Evolutionary conservation across 2,113 vertebrate genomes (phyloP), one percentile per base, ranked within the genome.

Genomic region (Alosa alosa): DNA sequence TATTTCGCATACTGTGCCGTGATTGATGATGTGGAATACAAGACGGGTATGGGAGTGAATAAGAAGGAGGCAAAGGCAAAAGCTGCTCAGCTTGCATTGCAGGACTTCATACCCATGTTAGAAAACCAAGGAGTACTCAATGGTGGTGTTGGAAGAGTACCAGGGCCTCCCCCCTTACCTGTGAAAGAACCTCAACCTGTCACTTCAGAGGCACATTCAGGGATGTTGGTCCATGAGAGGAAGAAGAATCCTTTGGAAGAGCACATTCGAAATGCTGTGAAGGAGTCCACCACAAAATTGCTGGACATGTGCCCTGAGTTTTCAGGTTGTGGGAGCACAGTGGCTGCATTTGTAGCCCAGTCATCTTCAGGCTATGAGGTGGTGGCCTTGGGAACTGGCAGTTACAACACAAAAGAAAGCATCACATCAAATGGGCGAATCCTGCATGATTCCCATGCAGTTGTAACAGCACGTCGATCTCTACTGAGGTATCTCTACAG

Each of bases 1-100:
- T 97, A 95, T 85, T 99, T 99, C 95, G 97, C 98, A 57, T 98
- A 97, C 87, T 97, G 97, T 93, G 98, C 96, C 82, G 93, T 99
- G 89, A 93, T 99, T 55, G 94, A 98, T 90, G 97, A 97, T 22
- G 82, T 97, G 85, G 84, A 94, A 52, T 97, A 98, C 89, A 96
- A 95, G 91, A 97, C 96, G 25, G 98, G 98, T 45, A 93, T 98
- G 90, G 98, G 98, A 22, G 91, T 39, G 86, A 98, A 91, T 83
- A 99, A 98, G 90, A 99, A 98, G 90, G 95, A 96, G 47, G 96
- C 98, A 52, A 96, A 94, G 86, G 88, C 89, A 64, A 96, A 94
- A 88, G 98, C 98, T 25, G 96, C 97, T 11, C 92, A 95, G 87
- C 85, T 97, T 15, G 98, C 98, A 89, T 94, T 99, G 84, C 91